These are phyloP conservation scores for Epinotia ramella DNA, from an alignment of 2,888 invertebrate genomes.

Conservation along the genomic window DNA sequence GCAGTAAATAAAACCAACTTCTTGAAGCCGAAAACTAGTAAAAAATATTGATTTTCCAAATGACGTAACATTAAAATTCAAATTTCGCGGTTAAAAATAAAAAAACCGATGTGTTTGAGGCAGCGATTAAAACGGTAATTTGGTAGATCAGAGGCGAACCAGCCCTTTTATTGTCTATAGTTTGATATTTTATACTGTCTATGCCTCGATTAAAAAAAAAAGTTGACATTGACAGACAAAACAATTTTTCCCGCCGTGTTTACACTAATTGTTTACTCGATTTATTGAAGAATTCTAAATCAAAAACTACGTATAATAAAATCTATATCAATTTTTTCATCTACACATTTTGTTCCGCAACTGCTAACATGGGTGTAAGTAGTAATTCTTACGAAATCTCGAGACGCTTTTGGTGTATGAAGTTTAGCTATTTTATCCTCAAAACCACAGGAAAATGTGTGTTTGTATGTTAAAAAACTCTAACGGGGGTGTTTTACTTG, in stretches of 20 bases:
- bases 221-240: background rate
- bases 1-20: slow-evolving; percentile 38
- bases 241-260: slow-evolving; percentile 37
- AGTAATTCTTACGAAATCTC: background rate
- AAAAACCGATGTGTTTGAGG: background rate
- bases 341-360: background rate
- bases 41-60: slow-evolving; percentile 57
- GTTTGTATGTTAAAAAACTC: background rate
- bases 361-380: slow-evolving; percentile 35
- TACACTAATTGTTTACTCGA: slow-evolving; percentile 22
- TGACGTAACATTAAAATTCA: slow-evolving; percentile 56
- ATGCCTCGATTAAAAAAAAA: background rate
- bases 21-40: slow-evolving; percentile 5
- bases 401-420: background rate
- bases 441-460: background rate
- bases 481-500: background rate
- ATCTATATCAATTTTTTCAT: background rate
- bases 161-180: background rate
- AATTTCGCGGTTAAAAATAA: slow-evolving; percentile 56
- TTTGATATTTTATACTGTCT: background rate
- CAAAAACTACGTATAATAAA: slow-evolving; percentile 11
- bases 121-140: background rate
- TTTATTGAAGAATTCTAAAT: slow-evolving; percentile 7
- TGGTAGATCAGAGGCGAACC: background rate
- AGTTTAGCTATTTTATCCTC: background rate